Evolutionary conservation across 53 echinoderm and acorn worm genomes (phyloP), one percentile per base, ranked within the genome.

Genomic region (Stichopus horrens): DNA sequence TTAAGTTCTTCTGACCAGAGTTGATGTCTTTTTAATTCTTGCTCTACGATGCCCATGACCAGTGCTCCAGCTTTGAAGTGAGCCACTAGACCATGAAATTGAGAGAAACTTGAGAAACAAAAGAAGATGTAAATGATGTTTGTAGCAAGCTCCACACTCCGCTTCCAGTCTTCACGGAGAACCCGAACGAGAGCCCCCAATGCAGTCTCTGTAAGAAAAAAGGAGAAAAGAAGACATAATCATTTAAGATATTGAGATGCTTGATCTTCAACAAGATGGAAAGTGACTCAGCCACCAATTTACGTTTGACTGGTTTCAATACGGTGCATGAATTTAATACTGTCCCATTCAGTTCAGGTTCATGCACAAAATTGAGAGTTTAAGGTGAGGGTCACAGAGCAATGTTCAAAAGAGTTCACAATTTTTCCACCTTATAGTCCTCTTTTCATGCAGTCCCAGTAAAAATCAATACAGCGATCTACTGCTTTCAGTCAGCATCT

Each of bases 61-160:
- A 98, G 93, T 53, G 98, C 98, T 13, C 98, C 98, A 9, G 96
- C 93, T 92, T 98, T 98, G 88, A 96, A 98, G 88, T 98, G 98
- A 3, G 98, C 95, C 11, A 98, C 93, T 55, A 98, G 90, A 80
- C 94, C 93, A 90, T 98, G 98, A 83, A 98, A 98, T 86, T 94
- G 94, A 52, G 95, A 94, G 88, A 98, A 98, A 79, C 95, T 96
- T 7, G 98, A 98, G 95, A 98, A 98, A 88, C 98, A 98, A 96
- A 98, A 98, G 94, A 98, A 98, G 73, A 98, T 92, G 94, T 98
- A 98, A 88, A 98, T 93, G 76, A 98, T 98, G 91, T 98, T 97
- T 86, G 98, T 98, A 75, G 95, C 95, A 56, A 98, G 92, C 80
- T 98, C 98, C 7, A 98, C 98, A 73, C 98, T 98, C 11, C 94